Base-by-base conservation (phyloP, 2,888 invertebrate genomes). In the Hyles lineata region DNA sequence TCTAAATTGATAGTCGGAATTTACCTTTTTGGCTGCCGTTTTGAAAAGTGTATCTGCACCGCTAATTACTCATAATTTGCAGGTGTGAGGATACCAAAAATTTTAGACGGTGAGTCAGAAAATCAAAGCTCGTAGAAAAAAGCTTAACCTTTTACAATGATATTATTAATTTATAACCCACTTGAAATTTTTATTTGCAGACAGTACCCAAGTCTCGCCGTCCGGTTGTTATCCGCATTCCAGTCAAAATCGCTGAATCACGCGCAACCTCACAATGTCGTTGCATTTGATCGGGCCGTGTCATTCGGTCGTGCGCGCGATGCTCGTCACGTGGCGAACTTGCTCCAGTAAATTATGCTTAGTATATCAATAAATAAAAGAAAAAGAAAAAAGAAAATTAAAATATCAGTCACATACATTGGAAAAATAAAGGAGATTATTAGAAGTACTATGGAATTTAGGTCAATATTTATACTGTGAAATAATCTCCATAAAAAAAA, bases 161-260 rank as follows among this genome's bases (percentile, higher is more conserved):
- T 63, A 2, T 25, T 15, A 23, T 15, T 25, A 6, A 25, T 60
- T 25, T 17, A 25, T 25, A 29, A 29, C 23, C 17, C 25, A 60
- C 15, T 15, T 59, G 1, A 7, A 59, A 0, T 15, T 25, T 72
- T 77, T 71, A 76, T 78, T 62, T 81, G 79, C 75, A 19, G 21
- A 73, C 80, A 0, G 74, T 86, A 83, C 78, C 29, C 55, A 32
- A 17, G 50, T 67, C 61, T 70, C 50, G 69, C 29, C 29, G 29
- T 70, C 67, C 9, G 73, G 75, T 73, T 50, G 58, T 77, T 76
- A 82, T 85, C 83, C 82, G 83, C 86, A 85, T 86, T 86, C 86
- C 85, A 60, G 74, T 72, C 70, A 77, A 79, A 82, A 76, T 72
- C 70, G 80, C 81, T 75, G 79, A 83, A 78, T 86, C 84, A 84